Evolutionary conservation across 2,113 vertebrate genomes (phyloP).

Genomic region (Barnardius zonarius): DNA sequence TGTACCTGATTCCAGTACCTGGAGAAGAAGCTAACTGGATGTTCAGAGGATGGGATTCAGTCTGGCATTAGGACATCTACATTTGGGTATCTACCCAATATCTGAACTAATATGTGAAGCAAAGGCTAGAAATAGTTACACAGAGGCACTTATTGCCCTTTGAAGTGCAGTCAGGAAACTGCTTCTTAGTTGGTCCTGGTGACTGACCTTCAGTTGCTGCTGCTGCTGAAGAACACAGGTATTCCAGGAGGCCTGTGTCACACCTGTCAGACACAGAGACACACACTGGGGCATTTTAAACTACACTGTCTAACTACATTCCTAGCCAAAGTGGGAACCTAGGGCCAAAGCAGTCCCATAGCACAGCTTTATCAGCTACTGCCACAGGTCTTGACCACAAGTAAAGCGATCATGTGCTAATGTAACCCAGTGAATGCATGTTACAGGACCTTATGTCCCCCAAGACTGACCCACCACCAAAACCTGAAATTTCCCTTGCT

Average conservation of each 20-base stretch:
- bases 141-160: neutral
- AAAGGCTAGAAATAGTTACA: neutral
- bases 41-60: neutral
- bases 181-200: neutral
- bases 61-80: neutral
- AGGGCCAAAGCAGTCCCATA: neutral
- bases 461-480: neutral
- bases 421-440: neutral
- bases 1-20: neutral
- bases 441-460: neutral
- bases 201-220: neutral
- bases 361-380: neutral
- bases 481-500: neutral
- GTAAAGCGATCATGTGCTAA: neutral
- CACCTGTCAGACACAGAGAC: neutral
- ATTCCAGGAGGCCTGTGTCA: neutral
- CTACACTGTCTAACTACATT: accelerated
- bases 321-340: neutral
- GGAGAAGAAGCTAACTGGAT: neutral
- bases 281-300: neutral
- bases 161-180: neutral
- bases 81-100: neutral
- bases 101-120: neutral
- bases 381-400: neutral
- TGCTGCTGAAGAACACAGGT: neutral